These are phyloP conservation scores for Dorcus parallelipipedus DNA, from an alignment of 2,888 invertebrate species.

Conservation along the genomic window DNA sequence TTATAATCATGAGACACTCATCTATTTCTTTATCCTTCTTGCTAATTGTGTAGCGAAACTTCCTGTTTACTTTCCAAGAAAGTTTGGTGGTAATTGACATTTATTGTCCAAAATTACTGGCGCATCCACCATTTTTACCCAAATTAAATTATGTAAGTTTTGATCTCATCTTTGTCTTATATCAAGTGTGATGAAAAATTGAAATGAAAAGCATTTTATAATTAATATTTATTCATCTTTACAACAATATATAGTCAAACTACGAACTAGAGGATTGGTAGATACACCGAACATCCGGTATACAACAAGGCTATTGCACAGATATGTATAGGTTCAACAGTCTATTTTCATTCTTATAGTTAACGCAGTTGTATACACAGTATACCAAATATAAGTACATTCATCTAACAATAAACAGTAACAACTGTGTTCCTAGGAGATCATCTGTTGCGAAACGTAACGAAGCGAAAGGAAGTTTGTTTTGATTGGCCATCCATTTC, in stretches of 20 bases:
- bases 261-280: conserved; percentile 15
- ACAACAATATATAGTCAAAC: conserved; percentile 16
- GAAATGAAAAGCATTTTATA: neutral
- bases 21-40: too few relatives aligned
- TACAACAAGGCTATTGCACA: conserved; percentile 31
- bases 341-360: conserved; percentile 16
- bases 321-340: conserved; percentile 31
- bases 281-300: conserved; percentile 29
- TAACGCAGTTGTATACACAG: conserved; percentile 25
- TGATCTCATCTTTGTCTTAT: too few relatives aligned
- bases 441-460: too few relatives aligned
- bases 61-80: too few relatives aligned
- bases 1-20: too few relatives aligned
- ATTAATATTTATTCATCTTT: conserved; percentile 15
- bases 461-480: too few relatives aligned
- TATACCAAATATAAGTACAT: conserved; percentile 30
- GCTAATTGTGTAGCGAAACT: too few relatives aligned
- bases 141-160: too few relatives aligned
- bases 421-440: neutral
- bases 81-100: too few relatives aligned
- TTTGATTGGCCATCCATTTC: too few relatives aligned
- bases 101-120: too few relatives aligned
- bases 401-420: neutral
- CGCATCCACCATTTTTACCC: neutral
- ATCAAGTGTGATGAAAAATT: neutral